phyloP scores from a whole-genome alignment of 2,113 vertebrate species.

The Procavia capensis region DNA sequence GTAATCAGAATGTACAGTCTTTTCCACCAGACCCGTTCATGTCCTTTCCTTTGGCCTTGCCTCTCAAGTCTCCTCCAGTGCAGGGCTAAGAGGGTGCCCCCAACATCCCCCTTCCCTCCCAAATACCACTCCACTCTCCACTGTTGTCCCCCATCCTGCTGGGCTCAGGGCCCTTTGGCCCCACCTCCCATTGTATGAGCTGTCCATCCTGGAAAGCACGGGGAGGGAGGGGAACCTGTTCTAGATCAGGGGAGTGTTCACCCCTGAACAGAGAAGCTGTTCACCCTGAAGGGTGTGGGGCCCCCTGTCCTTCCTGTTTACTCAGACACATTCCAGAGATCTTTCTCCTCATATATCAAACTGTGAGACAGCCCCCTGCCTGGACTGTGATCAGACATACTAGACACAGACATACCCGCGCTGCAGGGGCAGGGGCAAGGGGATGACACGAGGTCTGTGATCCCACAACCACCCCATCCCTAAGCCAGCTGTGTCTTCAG shows the following conservation, averaged over 20 bases:
- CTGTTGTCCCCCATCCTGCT: not conserved
- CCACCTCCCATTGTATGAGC: not conserved
- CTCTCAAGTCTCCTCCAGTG: not conserved
- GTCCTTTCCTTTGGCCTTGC: not conserved
- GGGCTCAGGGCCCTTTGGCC: conserved; percentile 52
- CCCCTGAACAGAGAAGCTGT: not conserved
- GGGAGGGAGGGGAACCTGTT: not conserved
- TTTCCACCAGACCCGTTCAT: rapidly evolving
- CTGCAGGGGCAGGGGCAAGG: not conserved
- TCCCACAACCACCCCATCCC: not conserved
- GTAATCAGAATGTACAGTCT: not conserved
- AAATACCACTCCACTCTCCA: not conserved
- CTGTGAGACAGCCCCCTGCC: not conserved
- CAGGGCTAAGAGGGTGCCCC: not conserved
- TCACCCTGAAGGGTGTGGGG: conserved; percentile 54
- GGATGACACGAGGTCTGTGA: conserved; percentile 36
- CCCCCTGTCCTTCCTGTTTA: conserved; percentile 70
- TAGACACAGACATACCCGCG: conserved; percentile 27
- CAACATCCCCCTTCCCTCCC: not conserved
- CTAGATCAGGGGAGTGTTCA: not conserved
- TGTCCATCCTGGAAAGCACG: conserved; percentile 25
- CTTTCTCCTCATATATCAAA: conserved; percentile 35
- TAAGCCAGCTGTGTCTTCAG: not conserved
- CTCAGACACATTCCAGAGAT: conserved; percentile 57
- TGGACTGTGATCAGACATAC: not conserved